Evolutionary conservation across 2,797 vertebrate species (phyloP), one percentile per base, ranked within the genome.

Genomic region (Philypnodon macrostomus): DNA sequence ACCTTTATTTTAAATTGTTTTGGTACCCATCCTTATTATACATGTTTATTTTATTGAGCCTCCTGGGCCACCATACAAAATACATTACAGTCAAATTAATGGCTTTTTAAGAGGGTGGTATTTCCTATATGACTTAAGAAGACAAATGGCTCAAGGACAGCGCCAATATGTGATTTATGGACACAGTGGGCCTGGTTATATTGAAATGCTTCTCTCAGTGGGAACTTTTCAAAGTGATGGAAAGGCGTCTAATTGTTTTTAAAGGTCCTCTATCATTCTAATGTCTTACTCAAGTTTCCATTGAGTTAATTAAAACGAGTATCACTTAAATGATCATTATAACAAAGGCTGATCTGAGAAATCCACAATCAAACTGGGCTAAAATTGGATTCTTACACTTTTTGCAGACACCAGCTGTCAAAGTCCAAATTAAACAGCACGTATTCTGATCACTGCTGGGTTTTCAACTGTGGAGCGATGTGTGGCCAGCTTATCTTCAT

Each of bases 151-250:
- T 60, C 41, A 27, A 47, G 23, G 31, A n/a, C 1, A 21, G 50
- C 40, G 10, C 31, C 56, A 47, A 35, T 41, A 50, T 63, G 33
- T 55, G 58, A 77, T 76, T 71, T 32, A 53, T 40, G 17, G 35
- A 39, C 32, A 47, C 33, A 32, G 37, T 0, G 1, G 15, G 10
- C 35, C 12, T 26, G 1, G 21, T 12, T 48, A 37, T 61, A 73
- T 67, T 26, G n/a, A 69, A 64, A 68, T 21, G 23, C 14, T 24
- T 47, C 48, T 33, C 27, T 33, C 31, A 29, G n/a, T n/a, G n/a
- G 42, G 4, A 21, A 49, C 54, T 17, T 14, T 31, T 17, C 19
- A 45, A 1, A 44, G 36, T 33, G 27, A 35, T 35, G 13, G 30
- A 12, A 24, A 18, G 2, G 19, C 29, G 56, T 62, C 39, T 30